Evolutionary conservation across 2,113 vertebrate species (phyloP).

Genomic region (Cervus canadensis): DNA sequence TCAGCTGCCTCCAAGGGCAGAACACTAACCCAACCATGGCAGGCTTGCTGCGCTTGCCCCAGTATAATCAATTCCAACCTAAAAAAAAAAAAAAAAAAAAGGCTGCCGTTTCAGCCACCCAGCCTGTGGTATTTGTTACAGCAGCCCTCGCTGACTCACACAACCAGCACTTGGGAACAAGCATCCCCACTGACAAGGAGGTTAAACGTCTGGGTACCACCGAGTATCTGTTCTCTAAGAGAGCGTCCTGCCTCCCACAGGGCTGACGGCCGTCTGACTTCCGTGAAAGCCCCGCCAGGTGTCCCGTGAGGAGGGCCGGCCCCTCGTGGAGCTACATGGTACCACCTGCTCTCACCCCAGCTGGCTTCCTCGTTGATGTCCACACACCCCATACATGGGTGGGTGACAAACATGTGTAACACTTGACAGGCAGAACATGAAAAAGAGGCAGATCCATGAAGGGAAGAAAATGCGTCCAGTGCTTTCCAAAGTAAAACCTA

Average conservation of each 20-base stretch:
- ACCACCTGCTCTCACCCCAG: not conserved
- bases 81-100: not conserved
- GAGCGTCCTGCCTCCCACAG: not conserved
- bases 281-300: rapidly evolving
- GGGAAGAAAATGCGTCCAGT: not conserved
- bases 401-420: not conserved
- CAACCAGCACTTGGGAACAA: not conserved
- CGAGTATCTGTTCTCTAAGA: not conserved
- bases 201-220: too few relatives aligned
- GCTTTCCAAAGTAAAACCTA: not conserved
- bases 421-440: not conserved
- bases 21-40: not conserved
- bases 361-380: not conserved
- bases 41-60: not conserved
- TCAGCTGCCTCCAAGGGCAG: not conserved
- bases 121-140: not conserved
- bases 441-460: not conserved
- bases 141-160: not conserved
- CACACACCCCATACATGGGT: too few relatives aligned
- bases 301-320: rapidly evolving
- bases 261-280: not conserved
- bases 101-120: not conserved
- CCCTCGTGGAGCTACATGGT: not conserved
- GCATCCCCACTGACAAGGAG: not conserved
- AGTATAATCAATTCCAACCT: not conserved